phyloP scores from a whole-genome alignment of 2,797 vertebrate species.

The Aeoliscus strigatus region DNA sequence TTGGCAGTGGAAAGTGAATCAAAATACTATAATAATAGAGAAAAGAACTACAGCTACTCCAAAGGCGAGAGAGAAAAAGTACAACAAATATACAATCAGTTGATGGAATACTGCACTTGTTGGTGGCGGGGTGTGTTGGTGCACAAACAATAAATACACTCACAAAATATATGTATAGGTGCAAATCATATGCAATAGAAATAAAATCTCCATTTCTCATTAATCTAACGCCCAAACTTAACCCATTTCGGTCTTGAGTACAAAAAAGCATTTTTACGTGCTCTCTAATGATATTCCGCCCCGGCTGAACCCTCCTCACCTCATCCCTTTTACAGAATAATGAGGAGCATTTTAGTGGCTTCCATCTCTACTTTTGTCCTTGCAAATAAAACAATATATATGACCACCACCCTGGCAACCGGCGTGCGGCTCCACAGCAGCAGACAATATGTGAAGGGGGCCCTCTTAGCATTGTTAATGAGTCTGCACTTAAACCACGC shows the following conservation, averaged over 20 bases:
- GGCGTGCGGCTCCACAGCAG: slow-evolving; percentile 42
- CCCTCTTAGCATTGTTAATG: slow-evolving; percentile 73
- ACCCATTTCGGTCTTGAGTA: slow-evolving; percentile 21
- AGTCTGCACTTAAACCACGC: slow-evolving; percentile 66
- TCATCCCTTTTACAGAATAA: slow-evolving; percentile 68
- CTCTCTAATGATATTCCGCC: slow-evolving; percentile 64
- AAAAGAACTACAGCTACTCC: too few relatives aligned
- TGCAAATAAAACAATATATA: slow-evolving; percentile 83
- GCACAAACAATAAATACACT: too few relatives aligned
- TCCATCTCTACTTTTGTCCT: slow-evolving; percentile 74
- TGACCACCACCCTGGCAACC: slow-evolving; percentile 52
- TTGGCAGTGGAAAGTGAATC: too few relatives aligned
- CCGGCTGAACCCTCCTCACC: slow-evolving; percentile 50
- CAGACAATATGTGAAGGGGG: slow-evolving; percentile 63
- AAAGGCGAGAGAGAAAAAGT: too few relatives aligned
- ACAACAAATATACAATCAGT: too few relatives aligned
- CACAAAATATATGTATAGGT: too few relatives aligned
- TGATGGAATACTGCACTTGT: too few relatives aligned
- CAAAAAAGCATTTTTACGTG: slow-evolving; percentile 47
- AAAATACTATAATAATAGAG: too few relatives aligned
- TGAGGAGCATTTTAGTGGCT: slow-evolving; percentile 70
- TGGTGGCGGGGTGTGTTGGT: too few relatives aligned
- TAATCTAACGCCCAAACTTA: slow-evolving; percentile 14
- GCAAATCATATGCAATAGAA: slow-evolving; percentile 1
- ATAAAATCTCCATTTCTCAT: slow-evolving; percentile 11